Conservation (phyloP, 2,888 invertebrate genomes). For the Julus scanicus region DNA sequence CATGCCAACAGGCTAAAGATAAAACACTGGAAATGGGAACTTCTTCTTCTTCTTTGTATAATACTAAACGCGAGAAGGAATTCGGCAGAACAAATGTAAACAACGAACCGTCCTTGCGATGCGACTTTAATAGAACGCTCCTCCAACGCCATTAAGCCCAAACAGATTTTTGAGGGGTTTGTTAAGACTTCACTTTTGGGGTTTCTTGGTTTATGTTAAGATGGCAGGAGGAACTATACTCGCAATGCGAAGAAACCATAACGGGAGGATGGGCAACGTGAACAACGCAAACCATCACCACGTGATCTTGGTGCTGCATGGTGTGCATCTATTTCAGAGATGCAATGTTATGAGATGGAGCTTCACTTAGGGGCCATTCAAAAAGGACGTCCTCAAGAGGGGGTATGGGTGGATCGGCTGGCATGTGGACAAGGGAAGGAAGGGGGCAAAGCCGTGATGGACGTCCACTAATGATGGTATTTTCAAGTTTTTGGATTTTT, state of each 20-base stretch:
- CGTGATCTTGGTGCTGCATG: too few relatives aligned
- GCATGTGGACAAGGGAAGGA: too few relatives aligned
- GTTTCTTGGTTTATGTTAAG: background rate
- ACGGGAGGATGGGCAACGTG: too few relatives aligned
- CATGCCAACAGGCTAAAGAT: constrained; percentile 43
- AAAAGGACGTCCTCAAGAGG: too few relatives aligned
- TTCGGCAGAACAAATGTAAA: constrained; percentile 20
- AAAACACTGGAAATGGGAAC: constrained; percentile 37
- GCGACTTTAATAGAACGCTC: constrained; percentile 6
- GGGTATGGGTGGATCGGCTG: too few relatives aligned
- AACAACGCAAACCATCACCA: too few relatives aligned
- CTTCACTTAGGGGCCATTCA: too few relatives aligned
- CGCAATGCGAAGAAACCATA: background rate
- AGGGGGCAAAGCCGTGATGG: too few relatives aligned
- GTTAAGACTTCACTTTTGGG: background rate
- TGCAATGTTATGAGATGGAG: too few relatives aligned
- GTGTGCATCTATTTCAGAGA: too few relatives aligned
- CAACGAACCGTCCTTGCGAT: constrained; percentile 9
- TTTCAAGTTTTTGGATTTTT: too few relatives aligned
- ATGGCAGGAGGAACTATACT: background rate
- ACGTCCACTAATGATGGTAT: too few relatives aligned
- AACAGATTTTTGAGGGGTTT: background rate
- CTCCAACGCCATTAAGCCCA: background rate
- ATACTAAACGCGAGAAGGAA: constrained; percentile 37
- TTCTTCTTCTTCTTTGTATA: constrained; percentile 25